Evolutionary conservation across 2,797 vertebrate species (phyloP), one percentile per base, ranked within the genome.

Genomic region (Lerista edwardsae): DNA sequence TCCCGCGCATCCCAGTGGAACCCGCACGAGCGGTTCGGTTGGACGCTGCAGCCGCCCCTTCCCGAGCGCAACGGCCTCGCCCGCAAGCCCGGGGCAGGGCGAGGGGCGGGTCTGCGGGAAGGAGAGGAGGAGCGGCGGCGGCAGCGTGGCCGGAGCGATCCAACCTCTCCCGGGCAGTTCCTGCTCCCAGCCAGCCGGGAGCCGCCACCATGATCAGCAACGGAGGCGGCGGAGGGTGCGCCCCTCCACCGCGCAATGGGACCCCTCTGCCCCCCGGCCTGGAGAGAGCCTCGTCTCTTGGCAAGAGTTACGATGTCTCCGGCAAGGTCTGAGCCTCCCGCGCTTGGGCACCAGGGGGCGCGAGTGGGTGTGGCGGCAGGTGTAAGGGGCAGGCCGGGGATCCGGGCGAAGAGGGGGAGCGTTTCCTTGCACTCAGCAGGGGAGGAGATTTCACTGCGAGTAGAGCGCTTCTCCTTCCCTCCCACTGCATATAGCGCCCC

Each of bases 301-400:
- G 76, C 55, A 87, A 25, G 44, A 89, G 88, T 89, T 92, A 88
- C 86, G 93, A 96, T 6, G 82, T 96, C 84, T 84, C 93, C 31
- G 92, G 93, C 93, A 96, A 96, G 96, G 96, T 96, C 90, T 78
- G 95, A 87, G 86, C 34, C 57, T 17, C 68, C 44, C 67, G 67
- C 79, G 74, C 3, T 0, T 1, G 74, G 34, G 2, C 21, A 10
- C 17, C 3, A 78, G 59, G 64, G 64, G 29, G 31, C 55, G 29
- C 27, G 27, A 34, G 79, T 34, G 65, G 29, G 75, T 12, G n/a
- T 12, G 1, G 31, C 3, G 2, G 36, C 39, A 27, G 61, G 4
- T 8, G n/a, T 15, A 14, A 1, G 14, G 59, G 39, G n/a, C 19
- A 9, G 31, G 27, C 29, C 4, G n/a, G 15, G 2, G 1, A 15